Evolutionary conservation across 1,140 invertebrate genomes (phyloP), one percentile per base, ranked within the genome.

Genomic region (Tetramorium simillimum): DNA sequence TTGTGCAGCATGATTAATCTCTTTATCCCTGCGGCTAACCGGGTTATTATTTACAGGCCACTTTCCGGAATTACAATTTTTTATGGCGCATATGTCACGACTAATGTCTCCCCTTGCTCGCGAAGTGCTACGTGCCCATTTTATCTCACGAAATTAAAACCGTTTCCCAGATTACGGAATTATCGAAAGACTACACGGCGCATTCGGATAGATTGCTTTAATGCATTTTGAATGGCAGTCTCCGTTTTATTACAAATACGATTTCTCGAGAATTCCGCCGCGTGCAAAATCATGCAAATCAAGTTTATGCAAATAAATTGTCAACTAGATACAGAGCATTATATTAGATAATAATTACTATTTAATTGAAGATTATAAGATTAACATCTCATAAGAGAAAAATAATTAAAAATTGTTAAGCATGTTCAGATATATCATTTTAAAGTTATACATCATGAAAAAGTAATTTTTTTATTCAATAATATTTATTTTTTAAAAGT

Each of bases 11-110:
- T 78, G 82, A 85, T 85, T 85, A 85, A 85, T 85, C 82, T 85
- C 58, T 56, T 40, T 56, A 46, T 73, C 60, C 82, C 60, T 77
- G 82, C 46, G 72, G 72, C 73, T 78, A 78, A 85, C 82, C 73
- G 82, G 62, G 82, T 67, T 85, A 85, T 85, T 85, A 85, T 85
- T 85, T 85, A 85, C 73, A 85, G 33, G 58, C 82, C 73, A 85
- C 82, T 85, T 85, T 65, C 46, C 46, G 60, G 60, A 78, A 85
- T 85, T 78, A 78, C 82, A 85, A 85, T 85, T 85, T 85, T 78
- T 78, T 67, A 65, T 51, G 73, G 33, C 73, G 33, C 82, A 65
- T 78, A 85, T 78, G 82, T 85, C 82, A 65, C 46, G 73, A 78
- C 72, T 85, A 85, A 85, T 85, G 73, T 60, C 24, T 46, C 40